These are phyloP conservation scores for Ophioderma brevispina DNA, from an alignment of 35 echinoderm and acorn worm genomes.

Conservation along the genomic window DNA sequence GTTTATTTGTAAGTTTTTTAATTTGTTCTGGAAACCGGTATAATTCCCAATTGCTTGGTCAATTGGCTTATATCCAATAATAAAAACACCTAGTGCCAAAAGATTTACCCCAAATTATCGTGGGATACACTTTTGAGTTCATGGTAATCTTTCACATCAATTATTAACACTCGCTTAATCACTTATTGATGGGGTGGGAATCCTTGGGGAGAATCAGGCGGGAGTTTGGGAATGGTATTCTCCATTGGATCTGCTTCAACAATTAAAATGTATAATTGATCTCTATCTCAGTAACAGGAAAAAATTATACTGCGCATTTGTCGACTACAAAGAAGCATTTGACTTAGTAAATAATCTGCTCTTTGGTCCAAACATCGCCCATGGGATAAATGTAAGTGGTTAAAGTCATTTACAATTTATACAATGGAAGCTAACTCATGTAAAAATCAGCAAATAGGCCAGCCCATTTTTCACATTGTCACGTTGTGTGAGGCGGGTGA, in stretches of 20 bases:
- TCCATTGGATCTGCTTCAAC: conserved; percentile 34
- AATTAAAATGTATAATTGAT: conserved; percentile 31
- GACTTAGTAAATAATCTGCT: conserved; percentile 38
- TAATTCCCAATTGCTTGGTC: conserved; percentile 19
- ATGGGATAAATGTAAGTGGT: conserved; percentile 59
- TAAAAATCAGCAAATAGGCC: too few relatives aligned
- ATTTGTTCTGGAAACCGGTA: conserved; percentile 7
- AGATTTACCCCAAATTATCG: conserved; percentile 9
- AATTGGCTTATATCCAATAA: conserved; percentile 2
- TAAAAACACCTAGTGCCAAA: conserved; percentile 7
- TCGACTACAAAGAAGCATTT: conserved; percentile 71
- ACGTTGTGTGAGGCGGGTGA: too few relatives aligned
- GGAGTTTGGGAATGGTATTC: conserved; percentile 47
- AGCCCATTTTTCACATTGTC: too few relatives aligned
- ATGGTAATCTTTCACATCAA: conserved; percentile 46
- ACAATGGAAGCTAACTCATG: too few relatives aligned
- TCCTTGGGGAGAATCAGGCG: conserved; percentile 39
- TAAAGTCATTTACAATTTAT: too few relatives aligned
- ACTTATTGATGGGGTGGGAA: conserved; percentile 8
- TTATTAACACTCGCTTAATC: conserved; percentile 31
- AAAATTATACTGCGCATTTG: conserved; percentile 57
- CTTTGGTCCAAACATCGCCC: conserved; percentile 53
- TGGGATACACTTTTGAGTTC: conserved; percentile 23
- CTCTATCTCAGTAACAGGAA: conserved; percentile 27
- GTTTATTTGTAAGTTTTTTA: conserved; percentile 1